Evolutionary conservation across 2,888 invertebrate species (phyloP), one percentile per base, ranked within the genome.

Genomic region (Cactoblastis cactorum): DNA sequence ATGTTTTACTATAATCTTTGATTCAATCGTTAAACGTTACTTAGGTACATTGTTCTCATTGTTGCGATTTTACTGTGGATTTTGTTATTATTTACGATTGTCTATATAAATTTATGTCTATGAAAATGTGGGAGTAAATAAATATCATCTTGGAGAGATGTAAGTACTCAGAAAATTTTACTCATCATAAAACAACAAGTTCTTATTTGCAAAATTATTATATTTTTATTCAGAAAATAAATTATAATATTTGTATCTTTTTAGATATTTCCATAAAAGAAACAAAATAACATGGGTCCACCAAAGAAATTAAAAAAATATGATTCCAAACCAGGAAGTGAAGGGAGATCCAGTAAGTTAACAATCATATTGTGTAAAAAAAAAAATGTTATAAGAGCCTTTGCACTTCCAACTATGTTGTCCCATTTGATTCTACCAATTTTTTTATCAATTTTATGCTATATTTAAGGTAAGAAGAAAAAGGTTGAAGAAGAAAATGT

Each of bases 401-500:
- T n/a, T n/a, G n/a, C n/a, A n/a, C n/a, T n/a, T n/a, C n/a, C n/a
- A n/a, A n/a, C n/a, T n/a, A n/a, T n/a, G n/a, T n/a, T n/a, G n/a
- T n/a, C n/a, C n/a, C n/a, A n/a, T n/a, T n/a, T n/a, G n/a, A n/a
- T n/a, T n/a, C n/a, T n/a, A n/a, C n/a, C n/a, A n/a, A n/a, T n/a
- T n/a, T 24, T 32, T 1, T 9, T 24, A 19, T 43, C 2, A 12
- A 12, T 22, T 18, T 15, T 3, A 45, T 54, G 49, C n/a, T 51
- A 15, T 17, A 35, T 58, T 69, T 4, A 51, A 92, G 92, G 87
- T 6, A 92, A 92, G 59, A 92, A 92, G 60, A 91, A 91, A 50
- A 90, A 90, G 54, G 83, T 91, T 38, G 92, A 92, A 67, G 92
- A 92, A 52, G 91, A 91, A 51, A 49, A 3, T 12, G 68, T 82